Evolutionary conservation across 1,140 invertebrate species (phyloP).

Genomic region (Hycleus cichorii): DNA sequence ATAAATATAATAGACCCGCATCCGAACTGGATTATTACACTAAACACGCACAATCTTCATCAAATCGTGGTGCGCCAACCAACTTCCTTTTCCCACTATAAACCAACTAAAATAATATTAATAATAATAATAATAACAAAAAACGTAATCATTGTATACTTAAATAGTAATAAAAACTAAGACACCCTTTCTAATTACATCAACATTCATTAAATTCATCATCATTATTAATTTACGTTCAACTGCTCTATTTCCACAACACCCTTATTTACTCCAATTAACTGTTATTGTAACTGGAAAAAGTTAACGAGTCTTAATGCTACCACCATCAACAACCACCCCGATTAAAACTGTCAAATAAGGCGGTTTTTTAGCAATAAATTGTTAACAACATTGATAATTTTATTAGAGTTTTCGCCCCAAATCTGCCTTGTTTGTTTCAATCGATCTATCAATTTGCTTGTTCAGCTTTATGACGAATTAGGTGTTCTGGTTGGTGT

Average conservation of each 20-base stretch:
- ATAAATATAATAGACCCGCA: slow-evolving; percentile 11
- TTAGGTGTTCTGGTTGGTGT: background rate
- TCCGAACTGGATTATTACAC: background rate
- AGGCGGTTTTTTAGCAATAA: too few relatives aligned
- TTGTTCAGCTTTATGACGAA: slow-evolving; percentile 2
- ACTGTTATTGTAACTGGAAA: background rate
- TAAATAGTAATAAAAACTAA: background rate
- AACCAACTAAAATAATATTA: too few relatives aligned
- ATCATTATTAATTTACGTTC: background rate
- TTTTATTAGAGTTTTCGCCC: too few relatives aligned
- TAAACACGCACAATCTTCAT: slow-evolving; percentile 14
- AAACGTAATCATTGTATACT: too few relatives aligned
- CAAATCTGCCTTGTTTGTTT: too few relatives aligned
- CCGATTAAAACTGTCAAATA: too few relatives aligned
- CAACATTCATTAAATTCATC: background rate
- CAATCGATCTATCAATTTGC: too few relatives aligned
- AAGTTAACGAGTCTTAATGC: too few relatives aligned
- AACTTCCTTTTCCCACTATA: slow-evolving; percentile 1
- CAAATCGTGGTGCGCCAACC: slow-evolving; percentile 2
- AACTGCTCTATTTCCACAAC: slow-evolving; percentile 5
- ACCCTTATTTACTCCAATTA: slow-evolving; percentile 13
- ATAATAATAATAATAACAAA: too few relatives aligned
- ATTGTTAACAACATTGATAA: too few relatives aligned
- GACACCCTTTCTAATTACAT: background rate
- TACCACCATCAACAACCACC: too few relatives aligned